Evolutionary conservation across 2,888 invertebrate genomes (phyloP), one percentile per base, ranked within the genome.

Genomic region (Dexiosoma caninum): DNA sequence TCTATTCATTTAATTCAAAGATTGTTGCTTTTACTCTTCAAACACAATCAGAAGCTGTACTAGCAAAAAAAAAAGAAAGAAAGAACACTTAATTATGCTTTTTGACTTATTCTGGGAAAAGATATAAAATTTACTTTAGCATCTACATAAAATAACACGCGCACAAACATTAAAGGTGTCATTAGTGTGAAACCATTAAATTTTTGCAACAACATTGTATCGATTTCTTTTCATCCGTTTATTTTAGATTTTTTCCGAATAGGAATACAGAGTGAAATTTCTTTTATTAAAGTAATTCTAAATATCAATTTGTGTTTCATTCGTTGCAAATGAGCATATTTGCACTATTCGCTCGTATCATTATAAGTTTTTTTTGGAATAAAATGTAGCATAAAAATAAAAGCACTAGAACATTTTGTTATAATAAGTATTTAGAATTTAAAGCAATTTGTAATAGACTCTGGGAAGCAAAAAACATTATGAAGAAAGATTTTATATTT

Each of bases 1-100:
- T 88, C 88, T 86, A 85, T 85, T 85, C 85, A 83, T 85, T 57
- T 64, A 77, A 81, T 81, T 74, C 44, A 59, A 69, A 74, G 77
- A 77, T 81, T 77, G 69, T 69, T 72, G 64, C 55, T 42, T 42
- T 35, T 8, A 4, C 35, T 49, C 46, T 6, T n/a, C 59, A 44
- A 70, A 62, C 51, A 74, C 53, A 44, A 55, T 53, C 62, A 62
- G n/a, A 32, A 62, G 60, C 60, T 14, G 51, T 46, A 53, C 30
- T 27, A 21, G 59, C 57, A 37, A 37, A 35, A 64, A 51, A 35
- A 44, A n/a, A n/a, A n/a, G n/a, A n/a, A n/a, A 37, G 19, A 23
- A 12, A 19, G 27, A 35, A 12, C 32, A 53, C 66, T 60, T 37
- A 74, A 69, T 74, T 60, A 64, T 67, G 53, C 53, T 51, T 72